Evolutionary conservation across 1,140 invertebrate genomes (phyloP), one percentile per base, ranked within the genome.

Genomic region (Neuroterus valhalla): DNA sequence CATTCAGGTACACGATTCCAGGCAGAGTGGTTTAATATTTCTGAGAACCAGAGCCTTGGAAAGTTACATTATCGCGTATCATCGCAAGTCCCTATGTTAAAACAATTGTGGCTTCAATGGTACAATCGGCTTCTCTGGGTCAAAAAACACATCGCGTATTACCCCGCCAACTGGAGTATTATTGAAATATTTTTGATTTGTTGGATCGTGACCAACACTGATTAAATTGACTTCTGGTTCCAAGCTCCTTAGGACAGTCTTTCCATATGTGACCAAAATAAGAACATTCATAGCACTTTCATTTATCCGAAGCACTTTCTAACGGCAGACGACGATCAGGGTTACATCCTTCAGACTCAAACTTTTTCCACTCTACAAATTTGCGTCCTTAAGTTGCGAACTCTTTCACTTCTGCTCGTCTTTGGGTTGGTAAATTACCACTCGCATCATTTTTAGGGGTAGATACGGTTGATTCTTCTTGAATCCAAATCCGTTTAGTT

Each of bases 121-220:
- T 74, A 43, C 72, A 74, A 3, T 50, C 38, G 2, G 72, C 21
- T 21, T 44, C 45, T 8, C 73, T 68, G 5, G 73, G 68, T n/a
- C n/a, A n/a, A n/a, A n/a, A n/a, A n/a, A n/a, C n/a, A n/a, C n/a
- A n/a, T n/a, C n/a, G n/a, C 71, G 55, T 44, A 31, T 15, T 66
- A 67, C 19, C 23, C 21, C 71, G 14, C 52, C 52, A 50, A 75
- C 48, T 2, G 1, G 21, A 1, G 55, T 68, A 5, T 75, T 69
- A 23, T 75, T 75, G 10, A 70, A 6, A 43, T 75, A 75, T 17
- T 70, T 62, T 3, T 46, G 43, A 19, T 70, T 68, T 14, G 68
- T 17, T 44, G 14, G 17, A 23, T 44, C 19, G 38, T 48, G 17
- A n/a, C 26, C 42, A 15, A 44, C n/a, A n/a, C 42, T 66, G 2